Evolutionary conservation across 1,140 invertebrate species (phyloP), one percentile per base, ranked within the genome.

Genomic region (Heliconius hewitsoni): DNA sequence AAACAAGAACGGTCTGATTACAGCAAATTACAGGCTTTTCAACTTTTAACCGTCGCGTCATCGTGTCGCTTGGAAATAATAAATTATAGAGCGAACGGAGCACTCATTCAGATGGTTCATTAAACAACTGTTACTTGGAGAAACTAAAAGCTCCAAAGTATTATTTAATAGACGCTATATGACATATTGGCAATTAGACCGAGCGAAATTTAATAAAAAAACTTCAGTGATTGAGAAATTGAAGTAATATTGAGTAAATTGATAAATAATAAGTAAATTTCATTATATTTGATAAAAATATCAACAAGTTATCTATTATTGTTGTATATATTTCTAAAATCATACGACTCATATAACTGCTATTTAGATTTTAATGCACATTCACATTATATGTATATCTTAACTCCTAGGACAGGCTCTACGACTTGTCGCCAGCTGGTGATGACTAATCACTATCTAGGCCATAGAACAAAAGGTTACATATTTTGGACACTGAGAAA

Each of bases 401-500:
- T 30, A 30, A 1, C 27, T 11, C 9, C 13, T 30, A 30, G 42
- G 3, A 4, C 42, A 72, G 37, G 34, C 19, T 72, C 37, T 66
- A 66, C 13, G 23, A 16, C 60, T 16, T 27, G 60, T 66, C 57
- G 57, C 23, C 57, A 60, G 19, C 8, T 60, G 13, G 60, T n/a
- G 13, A 30, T 66, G 60, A 66, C 27, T 66, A 60, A 76, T 23
- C 71, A 72, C 79, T 55, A 85, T 81, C 77, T 82, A 79, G 79
- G 73, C 71, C 81, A 81, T 18, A 71, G 57, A 74, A 83, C 79
- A 73, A 75, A 72, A 80, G 81, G 50, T 75, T 78, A 30, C 27
- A 78, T 75, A 82, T 81, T 84, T 81, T 78, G 78, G 60, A 76
- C 75, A 80, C 73, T 78, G 66, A 82, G 75, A 82, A 85, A 76